These are phyloP conservation scores for Pollenia labialis DNA, from an alignment of 2,888 invertebrate species.

Conservation along the genomic window DNA sequence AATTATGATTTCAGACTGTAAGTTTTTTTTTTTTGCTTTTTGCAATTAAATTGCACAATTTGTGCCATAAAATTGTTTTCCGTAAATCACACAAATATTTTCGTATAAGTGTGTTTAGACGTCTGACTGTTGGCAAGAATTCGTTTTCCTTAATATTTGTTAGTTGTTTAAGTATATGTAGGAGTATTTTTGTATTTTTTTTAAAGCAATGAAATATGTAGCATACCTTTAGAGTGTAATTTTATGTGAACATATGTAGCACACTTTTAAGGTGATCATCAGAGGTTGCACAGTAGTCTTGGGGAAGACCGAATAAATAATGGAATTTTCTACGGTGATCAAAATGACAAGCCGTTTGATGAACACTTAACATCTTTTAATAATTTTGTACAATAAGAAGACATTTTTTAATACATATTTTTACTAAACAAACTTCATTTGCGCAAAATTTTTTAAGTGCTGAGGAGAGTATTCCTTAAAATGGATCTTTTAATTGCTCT, in stretches of 20 bases:
- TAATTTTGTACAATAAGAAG: too few relatives aligned
- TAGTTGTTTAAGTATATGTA: not conserved
- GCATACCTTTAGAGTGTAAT: slow-evolving; percentile 39
- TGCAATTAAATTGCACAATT: slow-evolving; percentile 58
- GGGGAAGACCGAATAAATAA: not conserved
- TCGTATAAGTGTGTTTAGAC: slow-evolving; percentile 6
- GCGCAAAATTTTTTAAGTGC: too few relatives aligned
- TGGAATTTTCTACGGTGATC: too few relatives aligned
- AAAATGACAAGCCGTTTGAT: too few relatives aligned
- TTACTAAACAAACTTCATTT: too few relatives aligned
- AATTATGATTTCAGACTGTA: slow-evolving; percentile 51
- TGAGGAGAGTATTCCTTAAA: too few relatives aligned
- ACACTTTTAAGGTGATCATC: slow-evolving; percentile 42
- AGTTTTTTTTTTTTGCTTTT: slow-evolving; percentile 34
- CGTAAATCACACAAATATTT: slow-evolving; percentile 41
- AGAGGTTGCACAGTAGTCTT: slow-evolving; percentile 23
- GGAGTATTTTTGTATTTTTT: not conserved
- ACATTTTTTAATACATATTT: too few relatives aligned
- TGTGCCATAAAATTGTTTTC: slow-evolving; percentile 62
- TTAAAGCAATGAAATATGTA: slow-evolving; percentile 29
- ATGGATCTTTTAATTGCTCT: too few relatives aligned
- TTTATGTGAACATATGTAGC: slow-evolving; percentile 27
- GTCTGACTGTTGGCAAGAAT: not conserved
- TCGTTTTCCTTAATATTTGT: not conserved
- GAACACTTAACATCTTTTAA: too few relatives aligned